Conservation (phyloP, 1,140 invertebrate species). For the Drosophila ficusphila region DNA sequence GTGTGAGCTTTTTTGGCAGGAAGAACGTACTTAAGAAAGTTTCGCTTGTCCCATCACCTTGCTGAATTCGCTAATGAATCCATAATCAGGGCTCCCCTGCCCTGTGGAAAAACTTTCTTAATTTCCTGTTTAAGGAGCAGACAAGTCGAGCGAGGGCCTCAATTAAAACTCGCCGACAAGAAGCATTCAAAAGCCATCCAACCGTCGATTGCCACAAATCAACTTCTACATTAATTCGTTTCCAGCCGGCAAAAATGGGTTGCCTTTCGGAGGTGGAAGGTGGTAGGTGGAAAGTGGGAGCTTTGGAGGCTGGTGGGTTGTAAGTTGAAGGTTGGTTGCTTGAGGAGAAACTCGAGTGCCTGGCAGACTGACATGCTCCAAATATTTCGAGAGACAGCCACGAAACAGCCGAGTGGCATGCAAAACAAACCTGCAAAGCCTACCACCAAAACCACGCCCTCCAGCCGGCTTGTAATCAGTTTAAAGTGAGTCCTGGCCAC, state of each 20-base stretch:
- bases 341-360: slow-evolving; percentile 36
- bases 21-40: slow-evolving; percentile 1
- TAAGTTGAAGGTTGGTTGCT: not conserved
- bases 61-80: slow-evolving; percentile 7
- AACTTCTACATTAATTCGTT: slow-evolving; percentile 78
- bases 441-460: slow-evolving; percentile 5
- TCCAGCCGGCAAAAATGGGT: slow-evolving; percentile 19
- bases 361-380: slow-evolving; percentile 66
- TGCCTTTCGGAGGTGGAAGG: not conserved
- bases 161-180: slow-evolving; percentile 70
- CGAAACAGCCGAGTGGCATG: slow-evolving; percentile 44
- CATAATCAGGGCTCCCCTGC: slow-evolving; percentile 31
- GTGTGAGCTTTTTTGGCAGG: not conserved
- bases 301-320: not conserved
- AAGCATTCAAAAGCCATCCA: slow-evolving; percentile 54
- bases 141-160: slow-evolving; percentile 19
- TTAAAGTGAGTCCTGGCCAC: slow-evolving; percentile 81
- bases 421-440: slow-evolving; percentile 68
- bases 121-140: slow-evolving; percentile 60
- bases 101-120: slow-evolving; percentile 64
- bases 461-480: slow-evolving; percentile 67
- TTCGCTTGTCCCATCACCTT: not conserved
- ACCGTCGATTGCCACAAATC: slow-evolving; percentile 78
- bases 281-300: not conserved
- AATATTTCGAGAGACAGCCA: slow-evolving; percentile 63